Conservation (phyloP, 2,797 vertebrate genomes). For the Margarornis squamiger region DNA sequence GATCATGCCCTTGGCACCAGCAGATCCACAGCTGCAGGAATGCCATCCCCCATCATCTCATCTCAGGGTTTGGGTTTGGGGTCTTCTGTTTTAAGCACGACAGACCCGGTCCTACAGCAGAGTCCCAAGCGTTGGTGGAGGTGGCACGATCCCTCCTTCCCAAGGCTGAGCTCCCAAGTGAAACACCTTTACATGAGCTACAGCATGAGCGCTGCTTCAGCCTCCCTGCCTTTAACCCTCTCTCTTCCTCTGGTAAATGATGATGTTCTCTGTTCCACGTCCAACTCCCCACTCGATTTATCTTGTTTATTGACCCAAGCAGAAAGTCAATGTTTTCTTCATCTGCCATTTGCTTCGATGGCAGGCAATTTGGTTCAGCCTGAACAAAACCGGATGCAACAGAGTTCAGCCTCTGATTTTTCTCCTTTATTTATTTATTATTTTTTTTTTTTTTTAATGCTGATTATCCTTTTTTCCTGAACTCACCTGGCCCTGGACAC, state of each 20-base stretch:
- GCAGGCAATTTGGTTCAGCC: conserved; percentile 21
- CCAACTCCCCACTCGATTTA: conserved; percentile 62
- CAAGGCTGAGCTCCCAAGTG: background rate
- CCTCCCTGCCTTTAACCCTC: conserved; percentile 41
- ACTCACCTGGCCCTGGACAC: background rate
- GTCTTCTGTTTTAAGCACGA: background rate
- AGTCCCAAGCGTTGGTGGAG: background rate
- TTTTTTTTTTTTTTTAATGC: background rate
- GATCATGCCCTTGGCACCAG: background rate
- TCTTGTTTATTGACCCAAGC: conserved; percentile 74
- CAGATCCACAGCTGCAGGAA: background rate
- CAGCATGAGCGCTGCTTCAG: accelerated
- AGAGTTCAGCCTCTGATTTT: background rate
- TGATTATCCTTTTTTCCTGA: background rate
- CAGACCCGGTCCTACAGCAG: background rate
- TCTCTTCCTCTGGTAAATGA: conserved; percentile 47
- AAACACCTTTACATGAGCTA: accelerated
- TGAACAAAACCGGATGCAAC: background rate
- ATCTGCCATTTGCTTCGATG: conserved; percentile 68
- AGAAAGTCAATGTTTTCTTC: conserved; percentile 75
- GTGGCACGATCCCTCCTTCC: background rate
- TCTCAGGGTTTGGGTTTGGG: background rate
- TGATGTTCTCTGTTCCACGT: conserved; percentile 43
- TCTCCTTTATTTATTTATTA: background rate
- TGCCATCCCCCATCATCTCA: accelerated